phyloP scores from a whole-genome alignment of 2,888 invertebrate genomes.

The Bombylius major region DNA sequence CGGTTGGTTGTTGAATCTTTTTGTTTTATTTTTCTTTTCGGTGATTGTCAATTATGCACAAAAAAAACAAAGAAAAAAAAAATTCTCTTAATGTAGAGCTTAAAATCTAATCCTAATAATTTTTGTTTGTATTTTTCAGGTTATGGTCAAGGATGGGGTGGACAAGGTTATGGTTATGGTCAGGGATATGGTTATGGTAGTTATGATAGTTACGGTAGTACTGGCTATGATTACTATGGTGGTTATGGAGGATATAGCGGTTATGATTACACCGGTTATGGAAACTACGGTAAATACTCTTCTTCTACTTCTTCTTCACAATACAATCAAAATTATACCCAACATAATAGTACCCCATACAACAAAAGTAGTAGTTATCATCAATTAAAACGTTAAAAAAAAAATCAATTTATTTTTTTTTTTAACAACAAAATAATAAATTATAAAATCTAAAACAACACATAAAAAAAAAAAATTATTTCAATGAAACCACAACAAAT shows the following conservation, averaged over 20 bases:
- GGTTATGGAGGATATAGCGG: constrained; percentile 68
- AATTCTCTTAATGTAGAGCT: too few species aligned
- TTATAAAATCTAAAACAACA: too few species aligned
- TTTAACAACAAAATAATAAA: too few species aligned
- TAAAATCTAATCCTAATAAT: too few species aligned
- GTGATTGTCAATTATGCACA: too few species aligned
- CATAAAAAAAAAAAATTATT: too few species aligned
- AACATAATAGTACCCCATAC: constrained; percentile 33
- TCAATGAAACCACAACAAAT: too few species aligned
- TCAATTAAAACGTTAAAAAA: constrained; percentile 12
- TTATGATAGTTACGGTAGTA: constrained; percentile 62
- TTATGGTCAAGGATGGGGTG: constrained; percentile 46
- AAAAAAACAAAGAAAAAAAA: too few species aligned
- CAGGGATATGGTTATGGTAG: constrained; percentile 53
- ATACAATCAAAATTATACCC: constrained; percentile 21
- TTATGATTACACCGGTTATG: constrained; percentile 69
- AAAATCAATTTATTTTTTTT: constrained; percentile 9
- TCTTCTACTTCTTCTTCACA: constrained; percentile 16
- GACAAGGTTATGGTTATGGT: constrained; percentile 57
- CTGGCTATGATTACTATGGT: constrained; percentile 60
- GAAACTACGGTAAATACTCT: constrained; percentile 62
- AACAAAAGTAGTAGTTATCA: constrained; percentile 30
- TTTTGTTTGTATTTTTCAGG: constrained; percentile 18
- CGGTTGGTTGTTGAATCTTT: too few species aligned
- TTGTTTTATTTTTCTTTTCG: too few species aligned